phyloP scores from a whole-genome alignment of 2,113 vertebrate species.

The Pterocles gutturalis region DNA sequence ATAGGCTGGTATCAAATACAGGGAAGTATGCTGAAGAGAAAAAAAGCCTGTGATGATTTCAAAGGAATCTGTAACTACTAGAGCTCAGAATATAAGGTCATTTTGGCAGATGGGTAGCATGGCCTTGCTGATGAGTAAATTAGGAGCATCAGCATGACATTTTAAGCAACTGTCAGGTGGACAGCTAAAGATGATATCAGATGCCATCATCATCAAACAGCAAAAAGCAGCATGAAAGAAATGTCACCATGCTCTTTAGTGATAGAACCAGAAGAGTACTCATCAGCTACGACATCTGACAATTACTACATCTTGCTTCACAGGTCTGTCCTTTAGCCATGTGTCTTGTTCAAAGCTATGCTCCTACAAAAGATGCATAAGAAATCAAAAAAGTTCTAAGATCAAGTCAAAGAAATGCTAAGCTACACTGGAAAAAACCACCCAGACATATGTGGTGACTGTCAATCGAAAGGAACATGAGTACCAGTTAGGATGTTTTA shows the following conservation, averaged over 20 bases:
- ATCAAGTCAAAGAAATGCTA: background rate
- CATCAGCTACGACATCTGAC: background rate
- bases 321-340: background rate
- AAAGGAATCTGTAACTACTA: background rate
- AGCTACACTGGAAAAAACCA: background rate
- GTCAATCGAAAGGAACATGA: background rate
- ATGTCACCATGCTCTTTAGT: background rate
- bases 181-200: background rate
- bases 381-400: background rate
- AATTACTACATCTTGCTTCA: background rate
- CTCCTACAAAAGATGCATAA: background rate
- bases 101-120: background rate
- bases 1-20: background rate
- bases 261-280: background rate
- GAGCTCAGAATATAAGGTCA: background rate
- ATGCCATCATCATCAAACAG: background rate
- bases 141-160: background rate
- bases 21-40: background rate
- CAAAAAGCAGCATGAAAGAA: background rate
- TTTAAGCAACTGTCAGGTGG: background rate
- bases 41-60: background rate
- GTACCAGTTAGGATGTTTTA: background rate
- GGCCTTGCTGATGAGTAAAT: background rate
- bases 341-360: background rate
- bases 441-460: rapidly evolving